A percentile compares a stretch with the other conserved stretches of the same genome.
Conservation (phyloP, 2,888 invertebrate genomes). For the Eupsilia transversa region DNA sequence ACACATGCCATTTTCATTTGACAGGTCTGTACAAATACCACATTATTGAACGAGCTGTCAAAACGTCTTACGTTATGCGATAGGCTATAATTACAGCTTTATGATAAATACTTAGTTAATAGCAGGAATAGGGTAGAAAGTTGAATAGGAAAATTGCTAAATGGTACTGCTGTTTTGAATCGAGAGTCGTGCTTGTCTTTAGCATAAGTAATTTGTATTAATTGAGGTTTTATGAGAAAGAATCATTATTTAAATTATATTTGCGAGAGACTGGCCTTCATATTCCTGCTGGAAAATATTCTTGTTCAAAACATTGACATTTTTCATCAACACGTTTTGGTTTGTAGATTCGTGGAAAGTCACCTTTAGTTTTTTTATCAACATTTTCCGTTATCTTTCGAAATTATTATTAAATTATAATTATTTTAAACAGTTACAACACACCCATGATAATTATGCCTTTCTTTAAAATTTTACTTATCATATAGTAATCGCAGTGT, state of each 20-base stretch:
- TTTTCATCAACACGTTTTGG: neutral
- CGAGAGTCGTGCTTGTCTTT: conserved; percentile 37
- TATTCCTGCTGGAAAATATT: neutral
- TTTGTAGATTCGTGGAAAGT: conserved; percentile 5
- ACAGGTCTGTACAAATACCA: conserved; percentile 46
- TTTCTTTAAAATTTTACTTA: conserved; percentile 64
- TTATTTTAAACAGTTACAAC: conserved; percentile 4
- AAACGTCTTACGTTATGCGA: conserved; percentile 60
- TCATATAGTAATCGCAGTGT: conserved; percentile 69
- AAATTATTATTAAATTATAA: neutral
- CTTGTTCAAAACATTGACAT: neutral
- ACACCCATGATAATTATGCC: conserved; percentile 55
- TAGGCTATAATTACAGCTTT: conserved; percentile 61
- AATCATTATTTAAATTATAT: conserved; percentile 18
- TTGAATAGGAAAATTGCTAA: conserved; percentile 51
- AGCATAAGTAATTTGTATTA: conserved; percentile 30
- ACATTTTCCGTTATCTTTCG: neutral
- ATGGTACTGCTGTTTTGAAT: conserved; percentile 42
- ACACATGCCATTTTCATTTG: conserved; percentile 51
- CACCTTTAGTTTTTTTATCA: neutral
- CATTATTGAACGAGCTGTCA: conserved; percentile 63
- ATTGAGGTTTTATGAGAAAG: conserved; percentile 29
- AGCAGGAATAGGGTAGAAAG: conserved; percentile 58
- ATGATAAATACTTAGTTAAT: conserved; percentile 53
- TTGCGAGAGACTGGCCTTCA: neutral